These are phyloP conservation scores for Solenopsis invicta DNA, from an alignment of 1,140 invertebrate genomes.

Conservation along the genomic window DNA sequence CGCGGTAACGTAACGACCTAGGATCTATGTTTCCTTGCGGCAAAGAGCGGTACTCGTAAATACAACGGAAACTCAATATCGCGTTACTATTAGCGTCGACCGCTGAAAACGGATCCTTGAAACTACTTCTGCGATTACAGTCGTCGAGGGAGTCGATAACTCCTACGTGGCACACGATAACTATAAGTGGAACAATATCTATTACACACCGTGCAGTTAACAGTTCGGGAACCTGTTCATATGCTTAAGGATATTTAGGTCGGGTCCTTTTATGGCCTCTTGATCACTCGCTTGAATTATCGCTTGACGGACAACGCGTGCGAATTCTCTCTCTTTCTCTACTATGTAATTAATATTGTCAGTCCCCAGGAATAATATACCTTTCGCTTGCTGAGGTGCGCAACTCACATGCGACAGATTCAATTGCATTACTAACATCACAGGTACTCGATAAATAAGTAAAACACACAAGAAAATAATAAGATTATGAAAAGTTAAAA, in stretches of 20 bases:
- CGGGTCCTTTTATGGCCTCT: slow-evolving; percentile 22
- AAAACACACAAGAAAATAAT: background rate
- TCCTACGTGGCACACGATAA: slow-evolving; percentile 40
- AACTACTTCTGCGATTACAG: slow-evolving; percentile 62
- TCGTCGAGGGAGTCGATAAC: slow-evolving; percentile 63
- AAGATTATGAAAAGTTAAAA: background rate
- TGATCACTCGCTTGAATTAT: slow-evolving; percentile 17
- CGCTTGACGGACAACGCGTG: background rate
- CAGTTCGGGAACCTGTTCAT: slow-evolving; percentile 46
- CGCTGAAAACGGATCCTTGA: slow-evolving; percentile 62
- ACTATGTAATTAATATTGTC: slow-evolving; percentile 34
- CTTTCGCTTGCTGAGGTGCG: background rate
- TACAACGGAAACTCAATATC: slow-evolving; percentile 55
- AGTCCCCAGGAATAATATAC: background rate
- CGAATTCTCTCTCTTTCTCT: background rate
- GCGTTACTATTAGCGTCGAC: slow-evolving; percentile 57
- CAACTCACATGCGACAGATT: background rate
- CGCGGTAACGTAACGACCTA: slow-evolving; percentile 52
- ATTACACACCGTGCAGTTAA: slow-evolving; percentile 45
- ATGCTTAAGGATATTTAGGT: slow-evolving; percentile 39
- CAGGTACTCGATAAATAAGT: background rate
- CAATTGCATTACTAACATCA: background rate
- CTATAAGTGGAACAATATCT: slow-evolving; percentile 67
- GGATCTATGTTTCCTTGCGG: slow-evolving; percentile 52
- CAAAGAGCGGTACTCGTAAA: slow-evolving; percentile 26